Conservation (phyloP, 2,797 vertebrate species). For the Sarcoramphus papa region DNA sequence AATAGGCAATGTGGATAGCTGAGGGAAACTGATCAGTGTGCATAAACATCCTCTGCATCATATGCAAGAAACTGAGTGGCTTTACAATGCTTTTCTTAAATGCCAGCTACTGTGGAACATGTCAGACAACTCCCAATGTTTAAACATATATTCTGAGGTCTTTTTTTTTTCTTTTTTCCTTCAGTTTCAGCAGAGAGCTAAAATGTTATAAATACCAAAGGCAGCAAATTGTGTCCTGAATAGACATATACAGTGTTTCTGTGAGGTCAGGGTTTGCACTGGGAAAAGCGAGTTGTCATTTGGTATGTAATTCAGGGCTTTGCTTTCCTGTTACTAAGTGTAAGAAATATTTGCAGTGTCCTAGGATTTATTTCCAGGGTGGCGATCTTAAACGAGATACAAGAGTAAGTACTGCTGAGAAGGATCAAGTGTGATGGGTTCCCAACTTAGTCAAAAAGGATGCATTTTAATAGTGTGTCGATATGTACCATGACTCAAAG, state of each 20-base stretch:
- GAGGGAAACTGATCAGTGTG: neutral
- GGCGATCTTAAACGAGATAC: neutral
- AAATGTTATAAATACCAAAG: neutral
- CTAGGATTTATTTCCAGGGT: neutral
- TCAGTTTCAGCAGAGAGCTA: neutral
- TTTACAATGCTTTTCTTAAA: neutral
- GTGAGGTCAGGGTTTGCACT: neutral
- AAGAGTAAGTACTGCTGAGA: neutral
- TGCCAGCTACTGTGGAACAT: neutral
- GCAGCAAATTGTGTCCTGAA: neutral
- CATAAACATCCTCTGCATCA: neutral
- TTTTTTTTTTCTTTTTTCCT: fast-evolving
- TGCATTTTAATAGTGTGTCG: neutral
- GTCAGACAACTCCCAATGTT: neutral
- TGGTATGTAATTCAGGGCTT: neutral
- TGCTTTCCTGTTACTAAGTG: neutral
- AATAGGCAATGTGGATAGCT: neutral
- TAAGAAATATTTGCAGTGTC: neutral
- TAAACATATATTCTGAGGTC: neutral
- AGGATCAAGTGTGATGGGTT: neutral
- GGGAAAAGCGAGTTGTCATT: neutral
- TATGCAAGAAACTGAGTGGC: neutral
- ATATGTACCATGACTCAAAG: neutral
- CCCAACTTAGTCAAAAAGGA: neutral
- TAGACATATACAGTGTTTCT: neutral